phyloP scores from a whole-genome alignment of 2,113 vertebrate genomes.

The Perca fluviatilis region DNA sequence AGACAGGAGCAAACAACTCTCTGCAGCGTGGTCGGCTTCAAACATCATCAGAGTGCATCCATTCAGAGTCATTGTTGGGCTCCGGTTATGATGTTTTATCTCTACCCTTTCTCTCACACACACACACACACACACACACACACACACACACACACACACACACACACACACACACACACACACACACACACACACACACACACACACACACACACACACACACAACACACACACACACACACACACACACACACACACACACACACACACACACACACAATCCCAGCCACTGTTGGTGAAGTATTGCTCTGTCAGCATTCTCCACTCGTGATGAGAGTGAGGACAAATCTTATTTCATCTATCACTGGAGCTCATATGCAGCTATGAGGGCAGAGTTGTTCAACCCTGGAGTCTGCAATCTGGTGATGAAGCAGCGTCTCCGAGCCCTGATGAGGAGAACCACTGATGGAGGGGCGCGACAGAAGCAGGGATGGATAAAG shows the following conservation, averaged over 20 bases:
- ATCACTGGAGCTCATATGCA: neutral
- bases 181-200: neutral
- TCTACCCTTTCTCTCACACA: neutral
- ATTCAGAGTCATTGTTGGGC: neutral
- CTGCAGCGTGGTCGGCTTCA: neutral
- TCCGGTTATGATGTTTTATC: neutral
- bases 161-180: neutral
- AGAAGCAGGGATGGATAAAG: neutral
- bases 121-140: neutral
- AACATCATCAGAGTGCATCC: neutral
- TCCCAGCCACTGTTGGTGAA: neutral
- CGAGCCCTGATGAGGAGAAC: neutral
- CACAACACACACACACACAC: no score
- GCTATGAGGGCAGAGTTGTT: neutral
- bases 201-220: neutral
- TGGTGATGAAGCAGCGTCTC: neutral
- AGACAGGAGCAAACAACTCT: neutral
- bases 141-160: no score
- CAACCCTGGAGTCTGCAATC: neutral
- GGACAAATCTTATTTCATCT: neutral
- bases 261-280: neutral
- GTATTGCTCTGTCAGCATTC: constrained; percentile 10
- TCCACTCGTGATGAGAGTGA: neutral
- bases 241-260: no score
- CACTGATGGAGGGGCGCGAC: neutral